Base-by-base conservation (phyloP, 1,140 invertebrate species). In the Dreissena polymorpha region DNA sequence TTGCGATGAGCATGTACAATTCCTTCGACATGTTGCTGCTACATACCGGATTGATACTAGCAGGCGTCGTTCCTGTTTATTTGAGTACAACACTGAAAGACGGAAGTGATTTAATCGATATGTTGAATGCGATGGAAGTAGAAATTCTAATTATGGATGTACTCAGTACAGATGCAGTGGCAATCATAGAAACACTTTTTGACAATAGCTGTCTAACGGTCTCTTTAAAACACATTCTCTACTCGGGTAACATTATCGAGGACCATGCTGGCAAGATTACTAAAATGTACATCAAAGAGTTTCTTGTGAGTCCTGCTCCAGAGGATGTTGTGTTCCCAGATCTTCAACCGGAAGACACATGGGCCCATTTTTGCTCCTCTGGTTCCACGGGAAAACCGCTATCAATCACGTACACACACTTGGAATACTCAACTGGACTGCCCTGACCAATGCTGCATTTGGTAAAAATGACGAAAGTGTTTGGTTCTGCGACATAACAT, bases 1-100 rank as follows among this genome's bases (percentile, higher is more conserved):
- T 83, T n/a, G 81, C 27, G 6, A 13, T 83, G 3, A 70, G 81
- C 21, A 83, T 83, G 81, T 76, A 67, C 49, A 83, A 83, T 60
- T 83, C 81, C 7, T 29, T 83, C 14, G 74, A 83, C 51, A 70
- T 77, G 81, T 68, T 77, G 25, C 10, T 71, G 10, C 6, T 53
- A n/a, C 68, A 29, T 8, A 5, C 68, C 50, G 81, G 72, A 8
- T 16, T 83, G 25, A 69, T 74, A 16, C n/a, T 73, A 18, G 81
- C 81, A 12, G 81, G 81, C 50, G 81, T 71, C 0, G 21, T 83
- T 16, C 72, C 81, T 25, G 57, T 83, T 51, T 83, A 70, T 57
- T 23, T 25, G 14, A 53, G n/a, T n/a, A n/a, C n/a, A n/a, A n/a
- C 51, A 50, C 27, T 83, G 29, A 83, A 71, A 77, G 81, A 83